Percentiles rank a stretch among this genome's conserved stretches.
Conservation (phyloP, 2,113 vertebrate genomes). For the Vidua chalybeata region DNA sequence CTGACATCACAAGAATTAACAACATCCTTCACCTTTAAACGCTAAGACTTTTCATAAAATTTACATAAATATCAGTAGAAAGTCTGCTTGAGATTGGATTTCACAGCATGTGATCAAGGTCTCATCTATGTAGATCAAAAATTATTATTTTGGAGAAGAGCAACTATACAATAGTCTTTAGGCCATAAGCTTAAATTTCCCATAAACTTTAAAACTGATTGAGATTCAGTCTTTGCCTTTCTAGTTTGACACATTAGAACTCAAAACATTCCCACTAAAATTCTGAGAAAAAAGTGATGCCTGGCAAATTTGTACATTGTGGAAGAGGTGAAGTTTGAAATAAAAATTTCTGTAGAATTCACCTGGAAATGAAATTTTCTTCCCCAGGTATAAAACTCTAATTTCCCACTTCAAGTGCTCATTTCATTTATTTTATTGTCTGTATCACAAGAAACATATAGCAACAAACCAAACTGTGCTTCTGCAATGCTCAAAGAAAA, state of each 20-base stretch:
- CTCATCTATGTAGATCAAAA: not conserved
- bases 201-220: not conserved
- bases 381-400: not conserved
- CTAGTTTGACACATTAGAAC: not conserved
- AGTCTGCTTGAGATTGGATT: not conserved
- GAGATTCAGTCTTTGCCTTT: not conserved
- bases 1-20: not conserved
- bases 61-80: not conserved
- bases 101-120: not conserved
- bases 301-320: not conserved
- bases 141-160: not conserved
- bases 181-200: not conserved
- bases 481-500: not conserved
- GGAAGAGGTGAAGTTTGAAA: not conserved
- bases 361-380: not conserved
- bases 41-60: not conserved
- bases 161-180: not conserved
- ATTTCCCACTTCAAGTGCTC: not conserved
- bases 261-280: not conserved
- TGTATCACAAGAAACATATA: not conserved
- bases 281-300: not conserved
- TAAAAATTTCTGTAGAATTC: not conserved
- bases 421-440: not conserved
- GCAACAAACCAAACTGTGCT: not conserved
- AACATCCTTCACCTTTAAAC: not conserved